Conservation (phyloP, 2,797 vertebrate genomes). For the Micromesistius poutassou region DNA sequence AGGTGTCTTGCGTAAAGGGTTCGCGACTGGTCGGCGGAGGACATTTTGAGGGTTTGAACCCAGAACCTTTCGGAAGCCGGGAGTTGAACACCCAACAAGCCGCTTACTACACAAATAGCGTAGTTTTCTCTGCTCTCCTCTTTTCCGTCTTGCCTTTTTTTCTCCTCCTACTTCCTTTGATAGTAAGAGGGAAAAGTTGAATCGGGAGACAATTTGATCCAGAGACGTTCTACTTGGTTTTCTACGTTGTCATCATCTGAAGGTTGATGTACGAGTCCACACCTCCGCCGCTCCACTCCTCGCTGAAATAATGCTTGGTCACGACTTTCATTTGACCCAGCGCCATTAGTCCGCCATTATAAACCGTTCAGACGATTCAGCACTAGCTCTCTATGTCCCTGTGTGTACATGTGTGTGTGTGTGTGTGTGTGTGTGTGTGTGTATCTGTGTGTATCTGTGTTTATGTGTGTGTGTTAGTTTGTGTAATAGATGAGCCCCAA, state of each 20-base stretch:
- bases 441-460: too few species aligned
- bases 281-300: too few species aligned
- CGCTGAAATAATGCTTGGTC: background rate
- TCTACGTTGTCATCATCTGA: background rate
- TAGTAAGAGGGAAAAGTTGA: too few species aligned
- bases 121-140: background rate
- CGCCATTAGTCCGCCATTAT: too few species aligned
- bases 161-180: too few species aligned
- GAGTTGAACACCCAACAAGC: background rate
- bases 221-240: background rate
- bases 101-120: background rate
- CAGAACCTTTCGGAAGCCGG: background rate
- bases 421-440: constrained; percentile 1
- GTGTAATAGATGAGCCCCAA: background rate
- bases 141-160: background rate
- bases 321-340: background rate
- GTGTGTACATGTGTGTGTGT: background rate
- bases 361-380: background rate
- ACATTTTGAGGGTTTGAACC: background rate
- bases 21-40: background rate
- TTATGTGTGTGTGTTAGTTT: too few species aligned
- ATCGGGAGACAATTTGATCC: too few species aligned
- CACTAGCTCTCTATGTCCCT: background rate
- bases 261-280: background rate
- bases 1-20: too few species aligned